Base-by-base conservation (phyloP, 2,888 invertebrate species). In the Drosophila ezoana region DNA sequence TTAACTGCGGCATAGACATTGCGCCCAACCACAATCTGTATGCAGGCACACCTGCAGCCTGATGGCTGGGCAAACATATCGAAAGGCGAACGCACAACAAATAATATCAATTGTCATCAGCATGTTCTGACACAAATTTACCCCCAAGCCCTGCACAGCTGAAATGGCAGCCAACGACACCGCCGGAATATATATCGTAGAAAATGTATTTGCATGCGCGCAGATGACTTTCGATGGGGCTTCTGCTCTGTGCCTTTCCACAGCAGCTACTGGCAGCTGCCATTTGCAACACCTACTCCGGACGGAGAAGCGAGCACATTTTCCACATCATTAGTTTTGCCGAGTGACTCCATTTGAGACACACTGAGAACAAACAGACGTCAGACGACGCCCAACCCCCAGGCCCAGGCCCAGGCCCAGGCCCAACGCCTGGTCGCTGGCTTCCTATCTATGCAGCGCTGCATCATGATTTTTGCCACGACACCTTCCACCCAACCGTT, bases 261-360 rank as follows among this genome's bases (percentile, higher is more conserved):
- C 13, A 37, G 28, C 49, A 51, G 23, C 14, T 47, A 32, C n/a
- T 73, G 60, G 60, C 72, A 68, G 54, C 56, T 73, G 78, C 65
- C 76, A 67, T 67, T 68, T 75, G 84, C 81, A 76, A 78, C 85
- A 84, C 73, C 70, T 71, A 60, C 58, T 60, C 51, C 54, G 59
- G 49, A 45, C 67, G 64, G 56, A 62, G 65, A 49, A 57, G 70
- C 74, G 74, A 70, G 74, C 78, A 86, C 79, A 89, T 89, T 89
- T 89, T 89, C 86, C 90, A 89, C 89, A 89, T 90, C 89, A 90
- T 89, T 89, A 90, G 90, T 89, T 86, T 65, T 77, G 80, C 74
- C 79, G 77, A 87, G 83, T 83, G 83, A 83, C 88, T 83, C 89
- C 88, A 88, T 88, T 88, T 75, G 72, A 79, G 87, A 54, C 65